phyloP scores from a whole-genome alignment of 1,140 invertebrate species.

The Drosophila melanogaster region DNA sequence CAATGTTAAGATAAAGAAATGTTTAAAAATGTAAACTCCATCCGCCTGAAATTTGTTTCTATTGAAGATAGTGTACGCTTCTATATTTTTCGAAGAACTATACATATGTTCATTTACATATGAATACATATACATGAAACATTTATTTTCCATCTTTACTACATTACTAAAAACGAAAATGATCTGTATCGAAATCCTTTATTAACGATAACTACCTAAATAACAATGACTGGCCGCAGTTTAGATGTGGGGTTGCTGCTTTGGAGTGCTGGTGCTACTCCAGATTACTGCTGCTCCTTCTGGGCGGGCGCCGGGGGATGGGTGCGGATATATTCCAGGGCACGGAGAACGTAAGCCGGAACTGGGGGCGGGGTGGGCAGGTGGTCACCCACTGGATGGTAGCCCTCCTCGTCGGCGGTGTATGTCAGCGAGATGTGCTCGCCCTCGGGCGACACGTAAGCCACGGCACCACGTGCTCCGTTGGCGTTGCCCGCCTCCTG shows the following conservation, averaged over 20 bases:
- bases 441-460: slow-evolving; percentile 84
- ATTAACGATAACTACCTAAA: slow-evolving; percentile 76
- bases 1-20: too few relatives aligned
- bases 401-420: slow-evolving; percentile 88
- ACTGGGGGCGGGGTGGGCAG: slow-evolving; percentile 85
- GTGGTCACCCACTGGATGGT: slow-evolving; percentile 85
- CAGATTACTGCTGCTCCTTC: slow-evolving; percentile 68
- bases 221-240: slow-evolving; percentile 70
- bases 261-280: slow-evolving; percentile 11
- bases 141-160: not conserved
- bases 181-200: slow-evolving; percentile 44
- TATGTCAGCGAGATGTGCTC: slow-evolving; percentile 86
- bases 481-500: slow-evolving; percentile 77
- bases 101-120: too few relatives aligned
- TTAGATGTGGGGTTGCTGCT: slow-evolving; percentile 3
- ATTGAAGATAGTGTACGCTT: too few relatives aligned
- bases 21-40: too few relatives aligned
- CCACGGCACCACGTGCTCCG: slow-evolving; percentile 68
- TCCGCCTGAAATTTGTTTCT: too few relatives aligned
- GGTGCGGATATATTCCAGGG: slow-evolving; percentile 86
- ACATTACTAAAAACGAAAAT: not conserved
- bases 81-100: too few relatives aligned
- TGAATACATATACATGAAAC: not conserved
- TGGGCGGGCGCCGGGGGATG: slow-evolving; percentile 79
- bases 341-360: slow-evolving; percentile 75